A percentile compares a stretch with the other conserved stretches of the same genome.
phyloP scores from a whole-genome alignment of 2,113 vertebrate species.

The Amphiprion ocellaris region DNA sequence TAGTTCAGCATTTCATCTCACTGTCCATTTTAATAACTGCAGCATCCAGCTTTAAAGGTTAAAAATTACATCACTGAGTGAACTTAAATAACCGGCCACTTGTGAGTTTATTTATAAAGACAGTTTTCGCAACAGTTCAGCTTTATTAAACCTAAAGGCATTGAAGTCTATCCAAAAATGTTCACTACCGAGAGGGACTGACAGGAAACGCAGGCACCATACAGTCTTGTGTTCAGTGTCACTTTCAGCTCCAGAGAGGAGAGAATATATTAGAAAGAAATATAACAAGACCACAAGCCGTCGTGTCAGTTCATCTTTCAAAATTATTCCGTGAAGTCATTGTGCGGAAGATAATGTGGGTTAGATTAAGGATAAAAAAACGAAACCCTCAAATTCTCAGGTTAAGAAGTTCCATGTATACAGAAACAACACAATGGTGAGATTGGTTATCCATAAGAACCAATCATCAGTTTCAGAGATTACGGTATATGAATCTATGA shows the following conservation, averaged over 20 bases:
- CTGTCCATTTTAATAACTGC: background rate
- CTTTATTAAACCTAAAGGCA: constrained; percentile 16
- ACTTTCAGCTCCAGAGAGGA: constrained; percentile 12
- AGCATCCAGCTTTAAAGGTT: background rate
- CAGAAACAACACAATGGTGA: background rate
- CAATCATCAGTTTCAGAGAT: background rate
- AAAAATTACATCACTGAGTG: constrained; percentile 3
- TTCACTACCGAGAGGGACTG: background rate
- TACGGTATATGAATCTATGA: background rate
- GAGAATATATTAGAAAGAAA: background rate
- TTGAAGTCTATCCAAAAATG: background rate
- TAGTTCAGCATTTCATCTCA: constrained; percentile 1
- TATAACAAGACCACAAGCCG: background rate
- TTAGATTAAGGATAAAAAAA: background rate
- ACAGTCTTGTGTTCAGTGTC: background rate
- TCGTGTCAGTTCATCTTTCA: constrained; percentile 8
- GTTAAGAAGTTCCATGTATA: background rate
- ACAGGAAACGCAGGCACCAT: background rate
- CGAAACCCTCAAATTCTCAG: background rate
- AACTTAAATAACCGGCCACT: constrained; percentile 2
- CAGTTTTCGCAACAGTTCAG: background rate
- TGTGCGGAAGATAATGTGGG: constrained; percentile 2
- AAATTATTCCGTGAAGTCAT: constrained; percentile 3
- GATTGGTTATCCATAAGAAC: background rate
- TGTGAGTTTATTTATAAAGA: constrained; percentile 12